Percentiles rank a stretch among this genome's conserved stretches.
phyloP scores from a whole-genome alignment of 2,113 vertebrate species.

The Mesembrinibis cayennensis region DNA sequence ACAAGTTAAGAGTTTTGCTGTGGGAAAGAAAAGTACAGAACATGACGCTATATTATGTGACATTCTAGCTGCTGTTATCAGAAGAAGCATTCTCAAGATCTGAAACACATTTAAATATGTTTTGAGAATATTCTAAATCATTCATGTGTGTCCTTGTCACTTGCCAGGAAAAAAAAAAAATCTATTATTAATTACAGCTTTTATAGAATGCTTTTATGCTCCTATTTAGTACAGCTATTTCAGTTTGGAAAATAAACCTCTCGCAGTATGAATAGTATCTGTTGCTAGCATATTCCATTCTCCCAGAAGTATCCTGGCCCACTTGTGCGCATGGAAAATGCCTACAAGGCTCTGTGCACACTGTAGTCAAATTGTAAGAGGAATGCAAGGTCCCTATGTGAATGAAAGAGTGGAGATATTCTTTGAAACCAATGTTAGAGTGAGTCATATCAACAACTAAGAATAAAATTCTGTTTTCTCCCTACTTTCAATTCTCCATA shows the following conservation, averaged over 20 bases:
- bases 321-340: not conserved
- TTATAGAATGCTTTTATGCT: not conserved
- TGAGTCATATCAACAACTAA: not conserved
- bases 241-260: not conserved
- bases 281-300: not conserved
- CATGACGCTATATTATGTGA: not conserved
- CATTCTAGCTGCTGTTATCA: not conserved
- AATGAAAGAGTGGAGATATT: not conserved
- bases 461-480: not conserved
- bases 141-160: not conserved
- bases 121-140: not conserved
- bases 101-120: not conserved
- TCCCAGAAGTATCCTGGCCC: not conserved
- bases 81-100: not conserved
- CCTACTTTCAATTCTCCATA: not conserved
- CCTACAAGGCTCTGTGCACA: not conserved
- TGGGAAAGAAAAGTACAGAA: not conserved
- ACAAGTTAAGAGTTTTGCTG: not conserved
- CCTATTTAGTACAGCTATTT: not conserved
- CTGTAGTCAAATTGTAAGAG: not conserved
- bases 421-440: not conserved
- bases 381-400: not conserved
- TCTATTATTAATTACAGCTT: not conserved
- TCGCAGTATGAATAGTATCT: not conserved
- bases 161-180: not conserved